These are phyloP conservation scores for Ruditapes philippinarum DNA, from an alignment of 1,140 invertebrate genomes.

Conservation along the genomic window DNA sequence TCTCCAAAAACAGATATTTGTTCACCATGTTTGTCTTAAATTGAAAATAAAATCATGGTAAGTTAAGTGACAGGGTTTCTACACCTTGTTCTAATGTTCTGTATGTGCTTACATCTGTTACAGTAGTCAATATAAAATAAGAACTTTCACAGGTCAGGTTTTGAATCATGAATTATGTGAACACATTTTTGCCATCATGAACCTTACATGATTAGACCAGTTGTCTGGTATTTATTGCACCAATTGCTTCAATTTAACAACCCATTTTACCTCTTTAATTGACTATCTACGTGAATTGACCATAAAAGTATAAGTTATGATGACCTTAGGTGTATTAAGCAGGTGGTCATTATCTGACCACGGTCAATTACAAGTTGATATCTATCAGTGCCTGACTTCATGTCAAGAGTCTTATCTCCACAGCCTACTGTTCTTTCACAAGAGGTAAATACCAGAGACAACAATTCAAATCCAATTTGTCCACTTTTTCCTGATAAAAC, in stretches of 20 bases:
- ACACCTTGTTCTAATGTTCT: no score
- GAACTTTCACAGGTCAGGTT: no score
- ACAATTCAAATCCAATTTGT: conserved; percentile 23
- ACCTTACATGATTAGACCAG: no score
- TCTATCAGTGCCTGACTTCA: no score
- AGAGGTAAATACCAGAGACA: neutral
- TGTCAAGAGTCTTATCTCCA: neutral
- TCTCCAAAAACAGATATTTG: no score
- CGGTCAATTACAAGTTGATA: neutral
- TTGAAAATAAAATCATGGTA: no score
- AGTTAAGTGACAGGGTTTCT: no score
- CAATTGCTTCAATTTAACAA: neutral
- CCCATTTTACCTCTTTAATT: neutral
- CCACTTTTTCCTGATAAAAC: neutral
- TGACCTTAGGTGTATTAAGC: neutral
- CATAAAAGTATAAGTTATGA: neutral
- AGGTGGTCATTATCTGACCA: conserved; percentile 38
- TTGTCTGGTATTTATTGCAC: neutral
- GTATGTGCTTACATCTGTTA: no score
- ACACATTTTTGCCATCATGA: no score
- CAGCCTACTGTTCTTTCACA: conserved; percentile 6
- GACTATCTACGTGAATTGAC: neutral
- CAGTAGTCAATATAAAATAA: no score
- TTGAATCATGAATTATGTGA: no score
- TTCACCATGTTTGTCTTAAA: no score